These are phyloP conservation scores for Oreonectes daqikongensis DNA, from an alignment of 2,797 vertebrate species.

Conservation along the genomic window DNA sequence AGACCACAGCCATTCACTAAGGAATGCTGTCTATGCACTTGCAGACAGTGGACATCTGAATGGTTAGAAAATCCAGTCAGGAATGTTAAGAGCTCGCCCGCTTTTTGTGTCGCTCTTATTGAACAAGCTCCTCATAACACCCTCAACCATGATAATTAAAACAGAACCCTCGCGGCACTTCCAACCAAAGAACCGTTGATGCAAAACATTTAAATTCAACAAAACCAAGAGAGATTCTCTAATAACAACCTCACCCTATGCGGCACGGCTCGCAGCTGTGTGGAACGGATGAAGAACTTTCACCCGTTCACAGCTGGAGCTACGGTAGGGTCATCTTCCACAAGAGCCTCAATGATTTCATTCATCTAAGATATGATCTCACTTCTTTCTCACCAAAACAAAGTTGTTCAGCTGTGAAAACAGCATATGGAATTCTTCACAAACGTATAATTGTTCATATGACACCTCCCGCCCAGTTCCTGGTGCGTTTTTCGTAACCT, in stretches of 20 bases:
- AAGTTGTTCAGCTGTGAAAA: conserved; percentile 23
- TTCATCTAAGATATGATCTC: conserved; percentile 50
- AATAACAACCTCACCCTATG: conserved; percentile 42
- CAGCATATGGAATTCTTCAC: neutral
- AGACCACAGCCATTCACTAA: conserved; percentile 31
- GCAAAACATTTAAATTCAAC: conserved; percentile 49
- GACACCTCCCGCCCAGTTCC: conserved; percentile 4
- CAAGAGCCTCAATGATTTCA: conserved; percentile 56
- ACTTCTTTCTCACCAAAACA: conserved; percentile 39
- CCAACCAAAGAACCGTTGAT: conserved; percentile 20
- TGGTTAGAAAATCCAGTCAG: conserved; percentile 51
- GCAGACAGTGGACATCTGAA: conserved; percentile 47
- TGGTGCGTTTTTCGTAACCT: neutral
- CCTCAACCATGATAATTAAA: conserved; percentile 42
- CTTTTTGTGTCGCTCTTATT: conserved; percentile 43
- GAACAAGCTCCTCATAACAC: conserved; percentile 42
- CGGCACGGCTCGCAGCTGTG: conserved; percentile 64
- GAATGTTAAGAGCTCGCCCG: conserved; percentile 54
- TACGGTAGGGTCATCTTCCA: conserved; percentile 39
- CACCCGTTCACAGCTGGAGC: conserved; percentile 70
- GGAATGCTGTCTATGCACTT: conserved; percentile 41
- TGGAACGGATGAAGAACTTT: conserved; percentile 60
- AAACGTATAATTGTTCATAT: neutral
- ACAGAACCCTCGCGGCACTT: conserved; percentile 1
- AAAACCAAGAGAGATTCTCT: conserved; percentile 45